Base-by-base conservation (phyloP, 1,140 invertebrate species). In the Brachystomella parvula region DNA sequence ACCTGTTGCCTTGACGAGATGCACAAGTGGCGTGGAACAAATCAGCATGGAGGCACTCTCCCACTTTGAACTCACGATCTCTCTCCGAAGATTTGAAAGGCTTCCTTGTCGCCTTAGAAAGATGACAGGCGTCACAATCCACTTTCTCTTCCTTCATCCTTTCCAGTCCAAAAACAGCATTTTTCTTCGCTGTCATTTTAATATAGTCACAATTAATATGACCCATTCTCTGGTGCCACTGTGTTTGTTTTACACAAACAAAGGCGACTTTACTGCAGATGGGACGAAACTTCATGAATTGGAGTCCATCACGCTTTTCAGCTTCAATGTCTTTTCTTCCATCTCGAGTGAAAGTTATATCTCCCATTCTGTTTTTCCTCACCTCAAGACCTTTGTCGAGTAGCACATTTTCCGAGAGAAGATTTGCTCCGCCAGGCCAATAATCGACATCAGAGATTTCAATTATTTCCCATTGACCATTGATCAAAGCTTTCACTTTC, bases 361-460 rank as follows among this genome's bases (percentile, higher is more conserved):
- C 2, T 2, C 61, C 61, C 28, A 3, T 26, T 24, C 24, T 21
- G 3, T 57, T 58, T 1, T 39, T 57, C 1, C n/a, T 28, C 9
- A 63, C 32, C 19, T 67, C 49, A 29, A 33, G 58, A 1, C 65
- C 65, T 58, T 63, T 63, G 21, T 56, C 47, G 0, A 63, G 9
- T 44, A 67, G 35, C 1, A 67, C 39, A 24, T 63, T 63, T 31
- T 67, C n/a, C n/a, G n/a, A n/a, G 30, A 66, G 32, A 12, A 66
- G 65, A 26, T 56, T 56, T 12, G 60, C 44, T n/a, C 57, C 60
- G 1, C 47, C 65, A 1, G 65, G 65, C 19, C 32, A 30, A 24
- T 66, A 57, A n/a, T 66, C 47, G 2, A 66, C 65, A 57, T 62
- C 30, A 0, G 3, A 2, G 0, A 67, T 26, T 26, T 26, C 47